Evolutionary conservation across 35 echinoderm and acorn worm species (phyloP).

Genomic region (Chiridota heheva): DNA sequence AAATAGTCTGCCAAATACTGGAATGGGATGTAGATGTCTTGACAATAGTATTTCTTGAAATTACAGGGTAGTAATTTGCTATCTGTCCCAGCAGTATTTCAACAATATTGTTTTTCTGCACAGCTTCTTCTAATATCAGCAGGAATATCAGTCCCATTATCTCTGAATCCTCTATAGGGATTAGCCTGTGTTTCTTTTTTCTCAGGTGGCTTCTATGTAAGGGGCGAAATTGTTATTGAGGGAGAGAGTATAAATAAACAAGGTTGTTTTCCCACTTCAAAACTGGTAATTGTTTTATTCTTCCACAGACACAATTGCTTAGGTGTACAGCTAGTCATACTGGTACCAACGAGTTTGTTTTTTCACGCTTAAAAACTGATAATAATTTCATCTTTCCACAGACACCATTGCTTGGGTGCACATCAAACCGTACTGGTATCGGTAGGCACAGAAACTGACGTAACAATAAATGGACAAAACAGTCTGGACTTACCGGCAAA

Average conservation of each 20-base stretch:
- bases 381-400: not conserved
- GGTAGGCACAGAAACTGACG: too few species aligned
- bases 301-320: slow-evolving; percentile 12
- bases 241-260: slow-evolving; percentile 51
- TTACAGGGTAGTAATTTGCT: slow-evolving; percentile 41
- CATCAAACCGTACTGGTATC: too few species aligned
- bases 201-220: slow-evolving; percentile 49
- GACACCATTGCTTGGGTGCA: slow-evolving; percentile 31
- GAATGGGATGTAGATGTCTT: slow-evolving; percentile 13
- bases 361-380: slow-evolving; percentile 1
- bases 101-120: slow-evolving; percentile 32
- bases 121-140: slow-evolving; percentile 16
- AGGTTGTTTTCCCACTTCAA: slow-evolving; percentile 32
- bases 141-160: slow-evolving; percentile 22
- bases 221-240: slow-evolving; percentile 59
- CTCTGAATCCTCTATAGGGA: slow-evolving; percentile 32
- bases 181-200: slow-evolving; percentile 41
- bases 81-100: slow-evolving; percentile 58
- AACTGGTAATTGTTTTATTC: not conserved
- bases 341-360: too few species aligned
- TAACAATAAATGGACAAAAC: too few species aligned
- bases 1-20: slow-evolving; percentile 40
- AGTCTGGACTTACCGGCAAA: too few species aligned
- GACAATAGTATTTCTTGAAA: too few species aligned
- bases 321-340: too few species aligned